These are phyloP conservation scores for Rhagonycha fulva DNA, from an alignment of 2,888 invertebrate species.

Conservation along the genomic window DNA sequence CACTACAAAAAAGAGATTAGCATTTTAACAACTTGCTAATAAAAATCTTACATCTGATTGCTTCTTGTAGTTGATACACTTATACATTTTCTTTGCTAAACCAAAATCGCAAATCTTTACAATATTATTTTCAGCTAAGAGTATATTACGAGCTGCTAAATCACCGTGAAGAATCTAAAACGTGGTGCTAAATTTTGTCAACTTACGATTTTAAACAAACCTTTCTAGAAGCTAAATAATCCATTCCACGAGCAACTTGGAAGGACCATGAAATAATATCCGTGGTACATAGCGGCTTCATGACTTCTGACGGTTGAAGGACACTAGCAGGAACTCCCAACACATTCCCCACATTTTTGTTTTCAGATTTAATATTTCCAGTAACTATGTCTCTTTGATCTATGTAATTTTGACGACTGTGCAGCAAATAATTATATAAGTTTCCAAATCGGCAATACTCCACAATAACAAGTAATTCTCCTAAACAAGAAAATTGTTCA, in stretches of 20 bases:
- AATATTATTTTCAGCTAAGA: constrained; percentile 86
- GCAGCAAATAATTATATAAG: constrained; percentile 85
- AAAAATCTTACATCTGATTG: constrained; percentile 72
- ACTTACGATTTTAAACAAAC: constrained; percentile 53
- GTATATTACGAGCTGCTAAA: constrained; percentile 87
- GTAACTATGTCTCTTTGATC: constrained; percentile 76
- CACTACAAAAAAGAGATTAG: constrained; percentile 58
- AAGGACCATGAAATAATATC: constrained; percentile 90
- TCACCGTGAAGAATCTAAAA: constrained; percentile 81
- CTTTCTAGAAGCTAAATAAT: constrained; percentile 87
- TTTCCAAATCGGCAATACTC: not conserved
- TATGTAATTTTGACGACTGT: constrained; percentile 81
- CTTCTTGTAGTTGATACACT: constrained; percentile 88
- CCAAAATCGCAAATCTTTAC: constrained; percentile 98
- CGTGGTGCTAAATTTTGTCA: not conserved
- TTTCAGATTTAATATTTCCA: constrained; percentile 72
- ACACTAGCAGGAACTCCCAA: constrained; percentile 52
- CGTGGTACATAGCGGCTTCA: constrained; percentile 74
- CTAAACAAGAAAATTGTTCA: not conserved
- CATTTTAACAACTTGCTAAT: not conserved
- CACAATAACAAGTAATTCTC: not conserved
- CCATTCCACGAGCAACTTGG: constrained; percentile 95
- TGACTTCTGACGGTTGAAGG: constrained; percentile 64
- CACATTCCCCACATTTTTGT: constrained; percentile 60
- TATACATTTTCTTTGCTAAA: constrained; percentile 87